A percentile compares a stretch with the other conserved stretches of the same genome.
These are phyloP conservation scores for Trachythela sp. DNA, from an alignment of 64 coral and sea anemone species.

Conservation along the genomic window DNA sequence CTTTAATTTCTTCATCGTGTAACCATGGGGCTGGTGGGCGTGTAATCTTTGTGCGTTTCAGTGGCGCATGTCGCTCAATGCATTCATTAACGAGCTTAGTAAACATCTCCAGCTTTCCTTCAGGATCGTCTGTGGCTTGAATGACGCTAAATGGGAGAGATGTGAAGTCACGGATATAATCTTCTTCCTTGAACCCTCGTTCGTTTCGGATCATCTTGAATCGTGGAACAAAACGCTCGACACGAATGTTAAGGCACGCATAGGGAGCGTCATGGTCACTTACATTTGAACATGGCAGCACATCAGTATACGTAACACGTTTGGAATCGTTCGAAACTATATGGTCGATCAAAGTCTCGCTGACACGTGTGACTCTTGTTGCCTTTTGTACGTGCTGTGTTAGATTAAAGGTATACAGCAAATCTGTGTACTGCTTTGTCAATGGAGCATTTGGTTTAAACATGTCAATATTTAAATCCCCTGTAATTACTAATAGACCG, in stretches of 20 bases:
- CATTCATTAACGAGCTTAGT: background rate
- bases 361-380: background rate
- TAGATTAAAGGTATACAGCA: background rate
- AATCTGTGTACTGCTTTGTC: constrained; percentile 21
- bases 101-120: constrained; percentile 22
- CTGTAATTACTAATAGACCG: background rate
- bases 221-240: background rate
- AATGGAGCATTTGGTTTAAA: background rate
- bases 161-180: background rate
- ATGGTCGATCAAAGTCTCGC: constrained; percentile 7
- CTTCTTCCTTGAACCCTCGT: background rate
- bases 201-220: constrained; percentile 3
- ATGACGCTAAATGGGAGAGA: background rate
- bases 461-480: constrained; percentile 14
- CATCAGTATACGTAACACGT: background rate
- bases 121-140: background rate
- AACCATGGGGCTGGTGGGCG: background rate
- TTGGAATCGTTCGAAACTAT: constrained; percentile 13
- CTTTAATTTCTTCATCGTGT: background rate
- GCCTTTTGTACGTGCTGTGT: background rate
- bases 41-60: background rate
- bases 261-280: constrained; percentile 20
- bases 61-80: background rate
- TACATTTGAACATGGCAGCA: background rate
- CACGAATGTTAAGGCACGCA: constrained; percentile 9